These are phyloP conservation scores for Rhea pennata DNA, from an alignment of 2,113 vertebrate species.

Conservation along the genomic window DNA sequence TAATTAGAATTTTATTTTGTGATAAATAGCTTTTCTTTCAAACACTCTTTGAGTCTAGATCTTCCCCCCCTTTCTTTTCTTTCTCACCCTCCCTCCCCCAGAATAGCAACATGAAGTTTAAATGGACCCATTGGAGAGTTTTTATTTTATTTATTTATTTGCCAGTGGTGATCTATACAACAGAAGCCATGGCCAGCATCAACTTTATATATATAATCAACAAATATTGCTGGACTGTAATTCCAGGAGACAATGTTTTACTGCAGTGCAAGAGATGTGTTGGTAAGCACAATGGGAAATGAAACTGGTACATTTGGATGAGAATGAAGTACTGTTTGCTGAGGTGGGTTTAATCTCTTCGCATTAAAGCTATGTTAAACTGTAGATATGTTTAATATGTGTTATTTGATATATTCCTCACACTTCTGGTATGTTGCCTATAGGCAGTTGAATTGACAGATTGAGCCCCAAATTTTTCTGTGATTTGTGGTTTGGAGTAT, in stretches of 20 bases:
- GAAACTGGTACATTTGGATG: not conserved
- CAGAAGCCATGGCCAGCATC: not conserved
- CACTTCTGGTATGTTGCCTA: not conserved
- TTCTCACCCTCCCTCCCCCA: not conserved
- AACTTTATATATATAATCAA: not conserved
- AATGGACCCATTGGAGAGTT: not conserved
- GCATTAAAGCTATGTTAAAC: not conserved
- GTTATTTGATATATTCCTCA: not conserved
- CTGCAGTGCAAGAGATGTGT: not conserved
- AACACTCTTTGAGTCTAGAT: not conserved
- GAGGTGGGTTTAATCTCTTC: not conserved
- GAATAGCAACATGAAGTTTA: not conserved
- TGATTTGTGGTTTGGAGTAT: not conserved
- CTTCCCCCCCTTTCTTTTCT: not conserved
- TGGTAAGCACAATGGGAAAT: not conserved
- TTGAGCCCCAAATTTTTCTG: not conserved
- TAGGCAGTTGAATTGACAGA: not conserved
- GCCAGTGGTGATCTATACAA: not conserved
- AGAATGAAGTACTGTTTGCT: not conserved
- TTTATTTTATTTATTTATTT: not conserved
- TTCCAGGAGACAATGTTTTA: not conserved
- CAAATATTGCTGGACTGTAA: not conserved
- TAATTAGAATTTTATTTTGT: slow-evolving; percentile 73
- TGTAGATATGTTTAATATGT: not conserved
- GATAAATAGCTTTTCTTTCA: slow-evolving; percentile 76